A percentile compares a stretch with the other conserved stretches of the same genome.
Evolutionary conservation across 64 coral and sea anemone genomes (phyloP).

Genomic region (Trachythela sp.): DNA sequence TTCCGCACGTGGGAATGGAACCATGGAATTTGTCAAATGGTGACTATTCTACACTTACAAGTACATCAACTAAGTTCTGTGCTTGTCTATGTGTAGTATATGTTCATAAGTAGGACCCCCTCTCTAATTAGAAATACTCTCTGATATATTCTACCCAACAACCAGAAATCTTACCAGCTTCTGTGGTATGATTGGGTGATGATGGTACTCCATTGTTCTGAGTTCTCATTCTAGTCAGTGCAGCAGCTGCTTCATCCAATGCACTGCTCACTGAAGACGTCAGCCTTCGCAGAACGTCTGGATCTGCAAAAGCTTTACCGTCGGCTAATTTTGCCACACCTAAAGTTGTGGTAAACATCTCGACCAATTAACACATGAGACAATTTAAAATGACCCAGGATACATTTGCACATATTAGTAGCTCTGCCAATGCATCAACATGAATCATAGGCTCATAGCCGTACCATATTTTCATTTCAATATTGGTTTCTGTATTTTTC

Average conservation of each 20-base stretch:
- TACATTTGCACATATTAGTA: background rate
- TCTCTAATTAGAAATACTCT: no score
- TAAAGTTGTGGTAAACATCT: background rate
- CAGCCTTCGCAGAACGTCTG: slow-evolving; percentile 82
- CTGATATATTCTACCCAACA: background rate
- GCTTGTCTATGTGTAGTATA: no score
- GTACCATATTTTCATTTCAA: no score
- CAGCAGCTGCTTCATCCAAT: slow-evolving; percentile 98
- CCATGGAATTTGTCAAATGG: no score
- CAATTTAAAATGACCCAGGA: no score
- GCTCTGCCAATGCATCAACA: background rate
- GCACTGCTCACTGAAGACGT: slow-evolving; percentile 98
- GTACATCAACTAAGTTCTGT: no score
- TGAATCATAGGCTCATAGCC: no score
- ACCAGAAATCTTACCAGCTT: background rate
- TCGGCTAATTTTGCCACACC: slow-evolving; percentile 90
- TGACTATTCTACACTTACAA: no score
- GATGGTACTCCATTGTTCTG: slow-evolving; percentile 90
- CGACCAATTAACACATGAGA: no score
- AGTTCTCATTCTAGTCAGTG: slow-evolving; percentile 93
- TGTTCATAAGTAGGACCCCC: no score
- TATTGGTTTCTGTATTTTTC: no score
- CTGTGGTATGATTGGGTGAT: slow-evolving; percentile 62
- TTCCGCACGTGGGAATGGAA: no score
- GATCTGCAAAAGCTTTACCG: slow-evolving; percentile 91